Evolutionary conservation across 2,797 vertebrate genomes (phyloP).

Genomic region (Microctenopoma steveboyesi): DNA sequence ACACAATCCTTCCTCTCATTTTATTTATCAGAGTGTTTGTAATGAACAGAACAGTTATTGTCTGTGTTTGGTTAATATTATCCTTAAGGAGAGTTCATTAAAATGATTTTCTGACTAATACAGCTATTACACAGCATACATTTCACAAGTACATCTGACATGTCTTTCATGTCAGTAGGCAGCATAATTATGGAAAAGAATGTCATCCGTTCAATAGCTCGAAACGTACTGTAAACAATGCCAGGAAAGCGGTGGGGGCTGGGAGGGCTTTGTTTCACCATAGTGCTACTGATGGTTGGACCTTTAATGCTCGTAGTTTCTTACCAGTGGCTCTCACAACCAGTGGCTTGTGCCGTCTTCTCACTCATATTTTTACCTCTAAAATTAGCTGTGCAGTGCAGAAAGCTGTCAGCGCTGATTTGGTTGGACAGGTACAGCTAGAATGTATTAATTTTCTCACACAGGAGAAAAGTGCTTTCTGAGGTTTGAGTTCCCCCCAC

Average conservation of each 20-base stretch:
- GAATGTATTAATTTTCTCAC: slow-evolving; percentile 69
- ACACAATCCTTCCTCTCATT: not conserved
- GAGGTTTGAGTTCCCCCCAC: slow-evolving; percentile 55
- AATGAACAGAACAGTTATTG: not conserved
- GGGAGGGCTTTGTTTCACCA: slow-evolving; percentile 47
- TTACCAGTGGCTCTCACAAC: slow-evolving; percentile 50
- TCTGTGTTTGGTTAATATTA: not conserved
- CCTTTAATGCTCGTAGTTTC: slow-evolving; percentile 59
- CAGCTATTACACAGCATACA: not conserved
- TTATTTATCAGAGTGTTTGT: too few relatives aligned
- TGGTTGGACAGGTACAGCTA: slow-evolving; percentile 64
- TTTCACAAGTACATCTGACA: slow-evolving; percentile 36
- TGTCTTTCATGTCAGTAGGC: slow-evolving; percentile 42
- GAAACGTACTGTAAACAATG: slow-evolving; percentile 70
- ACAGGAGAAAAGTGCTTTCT: slow-evolving; percentile 72
- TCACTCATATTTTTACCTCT: slow-evolving; percentile 66
- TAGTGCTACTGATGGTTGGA: slow-evolving; percentile 55
- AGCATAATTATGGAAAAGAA: slow-evolving; percentile 51
- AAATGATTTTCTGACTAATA: slow-evolving; percentile 3
- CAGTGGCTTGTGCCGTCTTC: slow-evolving; percentile 45
- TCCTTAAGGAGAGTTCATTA: not conserved
- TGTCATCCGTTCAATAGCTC: slow-evolving; percentile 59
- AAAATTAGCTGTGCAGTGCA: slow-evolving; percentile 68
- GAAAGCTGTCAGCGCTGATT: slow-evolving; percentile 68
- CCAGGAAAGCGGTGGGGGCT: slow-evolving; percentile 67